Evolutionary conservation across 2,888 invertebrate species (phyloP).

Genomic region (Patella caerulea): DNA sequence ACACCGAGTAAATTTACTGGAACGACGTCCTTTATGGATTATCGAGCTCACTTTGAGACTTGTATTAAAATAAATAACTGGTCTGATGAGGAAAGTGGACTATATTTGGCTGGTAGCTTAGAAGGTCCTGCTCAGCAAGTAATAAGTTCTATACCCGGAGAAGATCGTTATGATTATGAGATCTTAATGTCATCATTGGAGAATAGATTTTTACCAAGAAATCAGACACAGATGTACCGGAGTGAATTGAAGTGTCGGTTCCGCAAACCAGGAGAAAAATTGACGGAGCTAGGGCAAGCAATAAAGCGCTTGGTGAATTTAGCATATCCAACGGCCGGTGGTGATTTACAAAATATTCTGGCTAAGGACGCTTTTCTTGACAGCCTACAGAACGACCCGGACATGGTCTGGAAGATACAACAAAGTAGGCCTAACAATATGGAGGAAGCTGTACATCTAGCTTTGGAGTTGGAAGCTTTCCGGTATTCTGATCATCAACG

Average conservation of each 20-base stretch:
- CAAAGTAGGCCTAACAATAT: slow-evolving; percentile 14
- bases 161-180: too few species aligned
- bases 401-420: slow-evolving; percentile 8
- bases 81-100: too few species aligned
- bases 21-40: too few species aligned
- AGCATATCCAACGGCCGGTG: slow-evolving; percentile 10
- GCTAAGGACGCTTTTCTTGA: slow-evolving; percentile 2
- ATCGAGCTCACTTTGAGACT: too few species aligned
- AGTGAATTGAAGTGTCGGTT: background rate
- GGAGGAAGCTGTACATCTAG: slow-evolving; percentile 12
- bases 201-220: too few species aligned
- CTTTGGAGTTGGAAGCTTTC: slow-evolving; percentile 3
- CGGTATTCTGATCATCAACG: background rate
- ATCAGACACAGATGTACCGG: background rate
- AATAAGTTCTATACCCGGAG: too few species aligned
- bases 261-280: background rate
- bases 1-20: too few species aligned
- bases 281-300: background rate
- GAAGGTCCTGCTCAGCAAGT: too few species aligned
- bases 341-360: slow-evolving; percentile 9
- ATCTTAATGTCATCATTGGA: too few species aligned
- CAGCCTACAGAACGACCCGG: background rate
- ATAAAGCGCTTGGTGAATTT: background rate
- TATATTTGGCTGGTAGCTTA: too few species aligned
- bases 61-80: too few species aligned